Evolutionary conservation across 2,888 invertebrate species (phyloP).

Genomic region (Cryptocephalus moraei): DNA sequence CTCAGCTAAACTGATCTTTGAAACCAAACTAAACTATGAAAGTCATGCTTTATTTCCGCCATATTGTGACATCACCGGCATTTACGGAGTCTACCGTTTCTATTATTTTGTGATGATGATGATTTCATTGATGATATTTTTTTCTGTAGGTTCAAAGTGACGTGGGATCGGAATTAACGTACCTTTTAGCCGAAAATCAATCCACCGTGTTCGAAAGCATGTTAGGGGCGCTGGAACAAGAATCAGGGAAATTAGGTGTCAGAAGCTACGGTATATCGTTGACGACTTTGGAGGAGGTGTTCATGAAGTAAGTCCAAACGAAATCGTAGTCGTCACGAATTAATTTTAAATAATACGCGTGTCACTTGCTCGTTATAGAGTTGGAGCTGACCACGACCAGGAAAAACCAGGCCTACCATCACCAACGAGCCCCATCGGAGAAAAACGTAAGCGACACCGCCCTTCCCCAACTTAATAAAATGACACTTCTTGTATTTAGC

Average conservation of each 20-base stretch:
- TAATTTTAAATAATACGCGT: neutral
- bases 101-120: too few relatives aligned
- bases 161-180: slow-evolving; percentile 66
- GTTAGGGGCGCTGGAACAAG: slow-evolving; percentile 55
- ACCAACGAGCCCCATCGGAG: too few relatives aligned
- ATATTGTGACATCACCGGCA: too few relatives aligned
- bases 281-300: slow-evolving; percentile 83
- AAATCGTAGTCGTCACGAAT: neutral
- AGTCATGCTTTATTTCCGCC: too few relatives aligned
- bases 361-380: slow-evolving; percentile 16
- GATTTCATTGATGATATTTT: neutral
- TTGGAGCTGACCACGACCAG: slow-evolving; percentile 28
- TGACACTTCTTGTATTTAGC: neutral
- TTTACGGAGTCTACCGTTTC: too few relatives aligned
- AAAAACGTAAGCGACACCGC: too few relatives aligned
- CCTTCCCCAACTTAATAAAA: too few relatives aligned
- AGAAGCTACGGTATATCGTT: slow-evolving; percentile 74
- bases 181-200: slow-evolving; percentile 52
- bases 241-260: slow-evolving; percentile 50
- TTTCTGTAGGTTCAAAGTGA: slow-evolving; percentile 48
- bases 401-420: slow-evolving; percentile 17
- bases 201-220: slow-evolving; percentile 54
- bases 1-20: too few relatives aligned
- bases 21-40: too few relatives aligned
- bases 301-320: slow-evolving; percentile 54